Base-by-base conservation (phyloP, 2,113 vertebrate species). In the Machaerirhynchus nigripectus region DNA sequence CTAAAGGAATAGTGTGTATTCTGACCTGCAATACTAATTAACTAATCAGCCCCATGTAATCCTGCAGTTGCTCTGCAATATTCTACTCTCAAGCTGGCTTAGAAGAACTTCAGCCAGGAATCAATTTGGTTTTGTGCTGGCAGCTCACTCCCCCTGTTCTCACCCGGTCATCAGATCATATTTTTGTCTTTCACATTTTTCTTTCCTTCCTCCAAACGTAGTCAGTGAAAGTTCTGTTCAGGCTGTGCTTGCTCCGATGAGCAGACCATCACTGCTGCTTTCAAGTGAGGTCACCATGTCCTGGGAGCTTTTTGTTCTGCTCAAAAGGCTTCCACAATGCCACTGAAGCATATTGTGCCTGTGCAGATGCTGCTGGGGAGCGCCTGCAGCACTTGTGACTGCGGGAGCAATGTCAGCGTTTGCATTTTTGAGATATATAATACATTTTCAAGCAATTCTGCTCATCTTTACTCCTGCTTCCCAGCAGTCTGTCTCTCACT, bases 291-390 rank as follows among this genome's bases (percentile, higher is more conserved):
- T 95, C 93, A 95, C 52, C 46, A 28, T 50, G 80, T 95, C 80
- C 96, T 81, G 69, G 65, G 80, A 95, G 93, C 80, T 87, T 94
- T 96, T 93, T 95, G 60, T 95, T 95, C 92, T 87, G 94, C 86
- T 93, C 88, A 92, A 65, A 93, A 94, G 85, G 65, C 53, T 94
- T 94, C 90, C 88, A 84, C 50, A 93, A 50, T 35, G 88, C 86
- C 70, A 94, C 69, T 93, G 94, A 74, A 96, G 92, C 95, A 82
- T 68, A 75, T 7, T 84, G 95, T 93, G 93, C 86, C 90, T 23
- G 80, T 53, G 80, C 81, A 61, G 64, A 81, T 17, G 69, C 90
- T 82, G 76, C 75, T 64, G 83, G 93, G 92, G 56, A 93, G 69
- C 0, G 76, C 93, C 95, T 31, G 88, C 88, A 89, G 96, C 92